Base-by-base conservation (phyloP, 2,888 invertebrate genomes). In the Zhengitettix transpicula region DNA sequence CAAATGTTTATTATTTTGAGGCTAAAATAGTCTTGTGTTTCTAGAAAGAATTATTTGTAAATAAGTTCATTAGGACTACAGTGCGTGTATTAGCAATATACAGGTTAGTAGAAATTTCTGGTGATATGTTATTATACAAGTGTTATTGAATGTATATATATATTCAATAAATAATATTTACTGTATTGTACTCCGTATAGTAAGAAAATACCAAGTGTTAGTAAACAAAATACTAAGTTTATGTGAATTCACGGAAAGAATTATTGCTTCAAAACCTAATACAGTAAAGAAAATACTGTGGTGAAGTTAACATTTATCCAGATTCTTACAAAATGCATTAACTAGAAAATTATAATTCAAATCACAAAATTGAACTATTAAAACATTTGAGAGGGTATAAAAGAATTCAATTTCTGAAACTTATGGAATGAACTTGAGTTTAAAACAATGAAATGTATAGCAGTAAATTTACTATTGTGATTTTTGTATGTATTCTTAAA, bases 71-170 rank as follows among this genome's bases (percentile, higher is more conserved):
- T 62, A 64, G 62, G 54, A 58, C 58, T 54, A 64, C 63, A 68
- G 71, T 70, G 73, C 75, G 75, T 75, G 75, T 75, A 75, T 73
- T 75, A 75, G 75, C 75, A 75, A 75, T 75, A 75, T 74, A 67
- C 58, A 61, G 59, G 58, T 55, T 60, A 60, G 55, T 55, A 55
- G 57, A 17, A 41, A n/a, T 54, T 52, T 55, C 56, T 62, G 40
- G 55, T 56, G 44, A 57, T 59, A 55, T 53, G 42, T 54, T 42
- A 56, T 44, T 44, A 40, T 55, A 60, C 28, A 61, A 40, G 11
- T 51, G 28, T 44, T 40, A 44, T 15, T 17, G n/a, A 11, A 40
- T 55, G 28, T 42, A 59, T 59, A 56, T 62, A 56, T 56, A 28
- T 28, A 28, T 28, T 28, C 28, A 28, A 28, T 28, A 7, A 16